phyloP scores from a whole-genome alignment of 2,888 invertebrate species.

The Heterodera filipjevi region DNA sequence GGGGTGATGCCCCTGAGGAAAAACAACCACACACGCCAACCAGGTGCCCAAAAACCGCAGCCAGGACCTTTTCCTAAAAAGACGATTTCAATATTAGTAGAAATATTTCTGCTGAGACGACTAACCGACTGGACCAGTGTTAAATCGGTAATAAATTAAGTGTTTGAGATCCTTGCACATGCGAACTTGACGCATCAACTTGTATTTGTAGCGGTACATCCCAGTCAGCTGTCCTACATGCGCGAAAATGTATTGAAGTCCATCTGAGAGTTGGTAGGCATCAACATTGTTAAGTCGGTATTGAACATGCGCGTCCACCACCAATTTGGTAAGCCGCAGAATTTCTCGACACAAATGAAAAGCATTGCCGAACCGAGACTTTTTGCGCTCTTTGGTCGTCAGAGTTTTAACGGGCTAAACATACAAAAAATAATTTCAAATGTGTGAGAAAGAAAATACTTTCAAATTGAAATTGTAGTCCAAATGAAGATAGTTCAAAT shows the following conservation, averaged over 20 bases:
- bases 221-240: constrained; percentile 99
- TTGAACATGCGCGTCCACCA: constrained; percentile 98
- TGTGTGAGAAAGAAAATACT: constrained; percentile 24
- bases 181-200: constrained; percentile 69
- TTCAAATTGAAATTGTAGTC: constrained; percentile 99
- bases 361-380: constrained; percentile 80
- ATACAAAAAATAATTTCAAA: not conserved
- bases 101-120: too few species aligned
- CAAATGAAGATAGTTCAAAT: constrained; percentile 96
- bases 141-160: constrained; percentile 88
- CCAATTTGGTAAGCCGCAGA: constrained; percentile 92
- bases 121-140: constrained; percentile 63
- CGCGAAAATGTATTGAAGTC: constrained; percentile 97
- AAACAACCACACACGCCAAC: constrained; percentile 99
- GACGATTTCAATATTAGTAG: not conserved
- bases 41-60: constrained; percentile 64
- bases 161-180: constrained; percentile 99
- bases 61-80: constrained; percentile 62
- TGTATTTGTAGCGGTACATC: constrained; percentile 66
- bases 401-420: constrained; percentile 89
- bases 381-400: constrained; percentile 98
- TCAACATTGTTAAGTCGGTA: constrained; percentile 98
- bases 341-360: constrained; percentile 99
- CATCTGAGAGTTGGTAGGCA: constrained; percentile 92
- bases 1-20: constrained; percentile 99